These are phyloP conservation scores for Cynopterus brachyotis DNA, from an alignment of 2,113 vertebrate species.

Conservation along the genomic window DNA sequence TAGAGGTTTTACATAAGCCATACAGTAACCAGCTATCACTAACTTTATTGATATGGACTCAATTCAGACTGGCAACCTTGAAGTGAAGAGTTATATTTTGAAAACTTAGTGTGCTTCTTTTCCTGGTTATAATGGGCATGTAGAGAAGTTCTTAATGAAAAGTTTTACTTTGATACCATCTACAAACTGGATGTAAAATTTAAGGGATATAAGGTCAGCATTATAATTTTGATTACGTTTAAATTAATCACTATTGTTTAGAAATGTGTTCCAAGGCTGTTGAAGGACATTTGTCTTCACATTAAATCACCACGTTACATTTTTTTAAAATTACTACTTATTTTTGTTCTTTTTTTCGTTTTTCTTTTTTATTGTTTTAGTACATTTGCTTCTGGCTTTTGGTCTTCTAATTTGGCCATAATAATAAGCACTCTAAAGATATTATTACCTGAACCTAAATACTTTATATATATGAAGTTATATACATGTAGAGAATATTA, in stretches of 20 bases:
- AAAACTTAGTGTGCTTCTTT: neutral
- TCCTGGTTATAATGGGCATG: neutral
- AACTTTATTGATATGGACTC: neutral
- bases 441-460: neutral
- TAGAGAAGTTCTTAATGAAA: neutral
- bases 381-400: neutral
- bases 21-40: neutral
- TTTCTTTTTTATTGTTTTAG: neutral
- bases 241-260: neutral
- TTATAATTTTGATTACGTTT: neutral
- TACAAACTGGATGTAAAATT: neutral
- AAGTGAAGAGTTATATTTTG: neutral
- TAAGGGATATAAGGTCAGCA: neutral
- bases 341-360: neutral
- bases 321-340: neutral
- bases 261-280: neutral
- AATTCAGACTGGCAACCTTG: neutral
- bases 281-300: neutral
- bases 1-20: neutral
- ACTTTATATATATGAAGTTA: neutral
- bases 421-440: slow-evolving; percentile 38
- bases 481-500: neutral
- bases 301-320: neutral
- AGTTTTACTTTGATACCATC: neutral
- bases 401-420: neutral